phyloP scores from a whole-genome alignment of 37 sponge, comb jelly and placozoan species.

The Dysidea cf. avara region DNA sequence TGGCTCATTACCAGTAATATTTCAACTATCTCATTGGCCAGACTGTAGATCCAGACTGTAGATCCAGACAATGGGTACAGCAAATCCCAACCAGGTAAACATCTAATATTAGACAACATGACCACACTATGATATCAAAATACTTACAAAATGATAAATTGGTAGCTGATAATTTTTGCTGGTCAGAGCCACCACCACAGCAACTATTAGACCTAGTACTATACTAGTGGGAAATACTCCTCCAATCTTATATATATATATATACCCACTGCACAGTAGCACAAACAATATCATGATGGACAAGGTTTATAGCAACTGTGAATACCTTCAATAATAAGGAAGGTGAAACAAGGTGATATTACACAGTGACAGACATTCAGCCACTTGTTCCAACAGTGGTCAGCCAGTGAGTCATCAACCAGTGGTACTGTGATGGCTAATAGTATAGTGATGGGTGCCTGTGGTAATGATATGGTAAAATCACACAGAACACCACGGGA shows the following conservation, averaged over 20 bases:
- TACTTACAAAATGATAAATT: conserved; percentile 79
- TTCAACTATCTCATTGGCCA: conserved; percentile 93
- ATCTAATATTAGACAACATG: too few relatives aligned
- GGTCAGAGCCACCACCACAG: conserved; percentile 76
- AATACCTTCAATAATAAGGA: conserved; percentile 42
- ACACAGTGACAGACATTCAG: conserved; percentile 83
- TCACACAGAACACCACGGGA: too few relatives aligned
- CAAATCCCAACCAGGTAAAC: conserved; percentile 91
- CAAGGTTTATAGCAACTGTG: not conserved
- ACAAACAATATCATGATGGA: too few relatives aligned
- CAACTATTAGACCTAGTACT: conserved; percentile 37
- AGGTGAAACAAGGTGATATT: conserved; percentile 63
- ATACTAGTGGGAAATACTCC: conserved; percentile 68
- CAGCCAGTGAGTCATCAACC: conserved; percentile 72
- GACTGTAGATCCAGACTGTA: too few relatives aligned
- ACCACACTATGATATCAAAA: too few relatives aligned
- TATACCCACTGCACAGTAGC: too few relatives aligned
- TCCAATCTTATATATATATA: conserved; percentile 37
- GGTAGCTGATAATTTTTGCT: conserved; percentile 62
- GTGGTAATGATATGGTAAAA: not conserved
- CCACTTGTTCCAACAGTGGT: conserved; percentile 94
- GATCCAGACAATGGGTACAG: conserved; percentile 91
- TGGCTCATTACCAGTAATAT: conserved; percentile 77
- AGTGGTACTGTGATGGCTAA: conserved; percentile 87
- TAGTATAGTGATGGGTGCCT: conserved; percentile 68